Conservation (phyloP, 2,113 vertebrate genomes). For the Amia ocellicauda region DNA sequence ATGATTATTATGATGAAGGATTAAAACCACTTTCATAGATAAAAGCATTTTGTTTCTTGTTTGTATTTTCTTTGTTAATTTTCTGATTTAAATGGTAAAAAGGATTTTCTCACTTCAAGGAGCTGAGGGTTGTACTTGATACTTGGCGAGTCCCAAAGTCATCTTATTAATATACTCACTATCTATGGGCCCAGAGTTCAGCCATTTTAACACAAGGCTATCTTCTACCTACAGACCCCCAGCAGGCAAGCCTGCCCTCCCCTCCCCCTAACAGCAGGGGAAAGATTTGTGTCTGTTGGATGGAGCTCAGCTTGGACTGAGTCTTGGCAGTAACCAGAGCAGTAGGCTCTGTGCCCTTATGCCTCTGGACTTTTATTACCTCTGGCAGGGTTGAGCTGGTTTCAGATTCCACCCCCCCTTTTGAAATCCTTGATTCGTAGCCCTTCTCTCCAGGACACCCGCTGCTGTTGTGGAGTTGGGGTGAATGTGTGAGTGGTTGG, state of each 20-base stretch:
- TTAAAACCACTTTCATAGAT: too few species aligned
- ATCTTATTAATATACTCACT: too few species aligned
- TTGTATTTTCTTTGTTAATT: too few species aligned
- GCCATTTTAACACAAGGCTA: background rate
- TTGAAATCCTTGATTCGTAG: background rate
- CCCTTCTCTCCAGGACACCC: background rate
- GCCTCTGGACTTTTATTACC: background rate
- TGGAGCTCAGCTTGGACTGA: background rate
- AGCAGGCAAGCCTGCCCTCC: background rate
- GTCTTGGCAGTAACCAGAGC: background rate
- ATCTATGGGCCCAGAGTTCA: too few species aligned
- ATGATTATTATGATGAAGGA: too few species aligned
- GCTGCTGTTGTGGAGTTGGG: background rate
- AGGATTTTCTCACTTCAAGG: too few species aligned
- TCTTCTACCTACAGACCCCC: background rate
- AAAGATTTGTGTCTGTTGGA: background rate
- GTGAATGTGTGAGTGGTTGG: too few species aligned
- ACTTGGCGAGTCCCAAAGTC: too few species aligned
- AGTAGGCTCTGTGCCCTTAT: background rate
- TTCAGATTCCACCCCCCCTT: background rate
- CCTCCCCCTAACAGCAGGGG: background rate
- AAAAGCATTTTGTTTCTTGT: too few species aligned
- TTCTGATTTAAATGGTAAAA: too few species aligned
- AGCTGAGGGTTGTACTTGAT: too few species aligned
- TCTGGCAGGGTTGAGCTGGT: slow-evolving; percentile 7